Conservation (phyloP, 2,113 vertebrate species). For the Myotis lucifugus region DNA sequence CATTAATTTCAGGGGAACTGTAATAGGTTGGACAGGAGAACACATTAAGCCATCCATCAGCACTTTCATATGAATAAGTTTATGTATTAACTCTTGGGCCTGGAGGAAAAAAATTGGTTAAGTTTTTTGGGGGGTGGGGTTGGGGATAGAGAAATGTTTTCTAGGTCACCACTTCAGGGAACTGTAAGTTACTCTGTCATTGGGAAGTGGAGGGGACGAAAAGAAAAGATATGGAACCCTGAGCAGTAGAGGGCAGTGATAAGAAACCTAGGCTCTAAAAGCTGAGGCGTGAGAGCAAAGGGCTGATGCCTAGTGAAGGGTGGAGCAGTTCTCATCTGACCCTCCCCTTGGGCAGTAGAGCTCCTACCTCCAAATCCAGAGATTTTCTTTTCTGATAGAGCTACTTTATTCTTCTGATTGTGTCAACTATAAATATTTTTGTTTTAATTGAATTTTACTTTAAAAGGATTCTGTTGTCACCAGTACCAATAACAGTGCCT, state of each 20-base stretch:
- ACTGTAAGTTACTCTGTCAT: not conserved
- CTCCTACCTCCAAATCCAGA: not conserved
- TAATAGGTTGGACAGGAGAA: not conserved
- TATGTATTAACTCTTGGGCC: not conserved
- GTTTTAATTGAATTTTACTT: not conserved
- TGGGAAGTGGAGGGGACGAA: not conserved
- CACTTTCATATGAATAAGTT: not conserved
- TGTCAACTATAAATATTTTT: not conserved
- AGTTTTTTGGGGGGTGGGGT: not conserved
- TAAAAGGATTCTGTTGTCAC: not conserved
- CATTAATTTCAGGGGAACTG: not conserved
- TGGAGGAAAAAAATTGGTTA: not conserved
- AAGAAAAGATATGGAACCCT: not conserved
- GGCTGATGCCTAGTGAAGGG: not conserved
- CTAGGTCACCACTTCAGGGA: not conserved
- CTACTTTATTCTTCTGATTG: not conserved
- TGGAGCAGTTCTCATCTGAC: accelerated
- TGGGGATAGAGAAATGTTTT: not conserved
- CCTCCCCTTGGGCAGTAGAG: not conserved
- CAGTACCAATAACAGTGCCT: not conserved
- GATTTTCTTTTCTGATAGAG: not conserved
- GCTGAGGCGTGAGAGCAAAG: accelerated
- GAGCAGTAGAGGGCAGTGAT: not conserved
- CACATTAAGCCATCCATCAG: not conserved
- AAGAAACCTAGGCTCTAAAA: not conserved